Base-by-base conservation (phyloP, 2,797 vertebrate genomes). In the Anguilla megastoma region DNA sequence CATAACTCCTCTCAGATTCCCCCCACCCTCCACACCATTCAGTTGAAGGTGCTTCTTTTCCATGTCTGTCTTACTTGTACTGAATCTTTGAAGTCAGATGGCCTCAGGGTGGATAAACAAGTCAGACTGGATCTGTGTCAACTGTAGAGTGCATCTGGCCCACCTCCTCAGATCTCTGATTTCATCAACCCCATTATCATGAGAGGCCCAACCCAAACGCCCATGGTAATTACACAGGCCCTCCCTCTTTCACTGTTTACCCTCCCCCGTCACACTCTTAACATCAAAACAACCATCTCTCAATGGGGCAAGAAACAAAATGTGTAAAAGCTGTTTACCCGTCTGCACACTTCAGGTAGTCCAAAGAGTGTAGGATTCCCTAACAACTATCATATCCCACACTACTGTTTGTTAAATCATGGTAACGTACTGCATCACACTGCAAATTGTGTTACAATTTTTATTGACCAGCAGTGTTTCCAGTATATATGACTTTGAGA, bases 71-170 rank as follows among this genome's bases (percentile, higher is more conserved):
- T 50, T 50, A 14, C 18, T 80, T 24, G 12, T 82, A n/a, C 79
- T 3, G 45, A 24, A 8, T 82, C 45, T 82, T 50, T 82, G 79
- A 82, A 48, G 79, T 50, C 79, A 48, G 45, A 14, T 24, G 79
- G 79, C 79, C 41, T 82, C 21, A n/a, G 41, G 45, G 86, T 14
- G n/a, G 66, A 79, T 27, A 76, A 87, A 74, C 48, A 27, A 54
- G 86, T 87, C n/a, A 79, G 86, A 79, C 88, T 84, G 87, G 54
- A 86, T 86, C 36, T 41, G 58, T 50, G 27, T 76, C 33, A 82
- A 30, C 36, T 30, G 41, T 18, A 21, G 36, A 86, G 45, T 12
- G 86, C 69, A 66, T 58, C 85, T 56, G 24, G 0, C 0, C 79
- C 24, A 3, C 3, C 84, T 79, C 41, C 36, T 58, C n/a, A 30